A percentile compares a stretch with the other conserved stretches of the same genome.
Conservation (phyloP, 2,113 vertebrate species). For the Gymnocephalus cernua region DNA sequence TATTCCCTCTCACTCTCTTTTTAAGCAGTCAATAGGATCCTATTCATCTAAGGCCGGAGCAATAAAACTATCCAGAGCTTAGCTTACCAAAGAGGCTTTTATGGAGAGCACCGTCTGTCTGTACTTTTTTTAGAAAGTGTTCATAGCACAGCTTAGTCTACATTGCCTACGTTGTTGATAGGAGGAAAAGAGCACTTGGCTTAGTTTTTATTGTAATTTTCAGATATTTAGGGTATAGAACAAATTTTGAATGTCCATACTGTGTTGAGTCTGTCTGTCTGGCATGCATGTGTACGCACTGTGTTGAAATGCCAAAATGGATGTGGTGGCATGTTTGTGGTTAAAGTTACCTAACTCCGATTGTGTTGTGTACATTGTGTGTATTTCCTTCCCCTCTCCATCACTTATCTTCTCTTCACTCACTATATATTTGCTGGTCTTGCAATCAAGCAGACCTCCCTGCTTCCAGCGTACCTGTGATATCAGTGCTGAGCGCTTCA, state of each 20-base stretch:
- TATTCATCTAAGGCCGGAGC: conserved; percentile 46
- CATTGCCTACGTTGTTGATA: too few species aligned
- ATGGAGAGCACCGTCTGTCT: conserved; percentile 34
- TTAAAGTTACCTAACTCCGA: neutral
- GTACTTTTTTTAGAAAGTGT: too few species aligned
- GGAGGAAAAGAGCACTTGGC: too few species aligned
- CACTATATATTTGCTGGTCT: neutral
- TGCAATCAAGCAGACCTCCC: conserved; percentile 12
- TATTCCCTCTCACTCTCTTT: neutral
- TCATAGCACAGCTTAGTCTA: too few species aligned
- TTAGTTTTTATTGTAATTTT: neutral
- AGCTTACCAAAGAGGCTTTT: conserved; percentile 54
- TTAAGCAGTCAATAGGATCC: conserved; percentile 45
- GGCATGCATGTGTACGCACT: too few species aligned
- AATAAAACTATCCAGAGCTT: conserved; percentile 42
- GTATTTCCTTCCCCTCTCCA: conserved; percentile 1
- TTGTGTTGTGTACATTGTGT: neutral
- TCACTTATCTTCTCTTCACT: neutral
- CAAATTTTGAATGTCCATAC: neutral
- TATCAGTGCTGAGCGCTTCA: too few species aligned
- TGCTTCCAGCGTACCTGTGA: neutral
- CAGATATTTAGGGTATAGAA: neutral
- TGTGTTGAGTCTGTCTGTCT: too few species aligned
- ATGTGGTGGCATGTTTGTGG: conserved; percentile 12
- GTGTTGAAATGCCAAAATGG: neutral